Conservation (phyloP, 2,888 invertebrate genomes). For the Hetaerina titia region DNA sequence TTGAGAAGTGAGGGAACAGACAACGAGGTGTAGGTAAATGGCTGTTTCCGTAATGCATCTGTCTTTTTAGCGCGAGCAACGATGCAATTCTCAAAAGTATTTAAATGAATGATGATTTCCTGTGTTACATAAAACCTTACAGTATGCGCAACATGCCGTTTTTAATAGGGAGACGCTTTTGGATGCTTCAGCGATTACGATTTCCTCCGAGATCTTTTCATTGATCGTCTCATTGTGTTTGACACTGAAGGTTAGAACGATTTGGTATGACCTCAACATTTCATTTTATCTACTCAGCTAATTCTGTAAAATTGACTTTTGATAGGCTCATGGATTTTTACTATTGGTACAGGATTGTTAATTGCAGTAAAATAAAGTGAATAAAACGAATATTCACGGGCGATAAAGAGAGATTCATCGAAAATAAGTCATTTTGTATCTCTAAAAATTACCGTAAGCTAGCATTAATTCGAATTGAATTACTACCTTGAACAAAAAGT, state of each 20-base stretch:
- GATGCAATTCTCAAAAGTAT: neutral
- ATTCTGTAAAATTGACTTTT: too few relatives aligned
- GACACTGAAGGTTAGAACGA: neutral
- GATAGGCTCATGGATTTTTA: too few relatives aligned
- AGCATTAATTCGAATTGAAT: too few relatives aligned
- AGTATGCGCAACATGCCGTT: neutral
- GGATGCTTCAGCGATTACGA: conserved; percentile 10
- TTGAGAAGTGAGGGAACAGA: neutral
- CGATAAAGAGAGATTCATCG: too few relatives aligned
- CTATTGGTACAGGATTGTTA: too few relatives aligned
- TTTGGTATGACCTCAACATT: too few relatives aligned
- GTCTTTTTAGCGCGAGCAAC: neutral
- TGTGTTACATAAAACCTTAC: neutral
- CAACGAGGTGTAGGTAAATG: neutral
- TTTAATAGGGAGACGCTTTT: neutral
- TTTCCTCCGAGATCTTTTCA: neutral
- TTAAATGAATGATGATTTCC: conserved; percentile 24
- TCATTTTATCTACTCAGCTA: too few relatives aligned
- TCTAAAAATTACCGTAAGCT: too few relatives aligned
- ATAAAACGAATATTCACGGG: too few relatives aligned
- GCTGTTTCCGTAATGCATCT: neutral
- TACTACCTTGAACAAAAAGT: too few relatives aligned
- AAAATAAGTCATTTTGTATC: too few relatives aligned
- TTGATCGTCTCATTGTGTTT: neutral
- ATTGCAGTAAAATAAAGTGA: too few relatives aligned